Evolutionary conservation across 1,140 invertebrate species (phyloP), one percentile per base, ranked within the genome.

Genomic region (Metopolophium dirhodum): DNA sequence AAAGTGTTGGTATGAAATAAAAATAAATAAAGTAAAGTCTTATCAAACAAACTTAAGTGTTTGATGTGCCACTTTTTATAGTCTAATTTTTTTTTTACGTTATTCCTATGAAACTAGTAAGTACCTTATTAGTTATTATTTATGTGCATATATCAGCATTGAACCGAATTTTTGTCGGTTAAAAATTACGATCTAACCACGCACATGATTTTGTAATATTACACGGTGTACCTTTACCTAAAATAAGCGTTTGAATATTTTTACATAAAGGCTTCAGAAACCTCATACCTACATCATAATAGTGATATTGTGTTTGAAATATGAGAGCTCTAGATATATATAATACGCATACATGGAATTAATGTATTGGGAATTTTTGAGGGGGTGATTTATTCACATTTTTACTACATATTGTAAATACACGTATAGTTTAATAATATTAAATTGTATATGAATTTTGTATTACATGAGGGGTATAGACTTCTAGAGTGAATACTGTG

Each of bases 61-160:
- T 49, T 51, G 47, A 54, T 49, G 87, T 54, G 87, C 47, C n/a
- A 88, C n/a, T 88, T 88, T 88, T 88, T 88, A 51, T 88, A 88
- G 49, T 88, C 47, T 22, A 49, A 18, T 51, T 86, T 45, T 14
- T 54, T 88, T 51, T 88, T 37, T 3, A 37, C 20, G 2, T n/a
- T 77, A 88, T 88, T 49, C 51, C 18, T 35, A 54, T 37, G 35
- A 49, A 87, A 49, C n/a, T n/a, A 14, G n/a, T n/a, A n/a, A 14
- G n/a, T n/a, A n/a, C 30, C 9, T 18, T 77, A 77, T 77, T 77
- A 77, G 11, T 87, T 87, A 49, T 41, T 83, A 83, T 83, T 83
- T 83, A 83, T 83, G 77, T 37, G 22, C 35, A 37, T 35, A 83
- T 37, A 83, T 83, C 77, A 35, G 35, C 35, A 37, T 20, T 85